Conservation (phyloP, 2,113 vertebrate species). For the Zootoca vivipara region DNA sequence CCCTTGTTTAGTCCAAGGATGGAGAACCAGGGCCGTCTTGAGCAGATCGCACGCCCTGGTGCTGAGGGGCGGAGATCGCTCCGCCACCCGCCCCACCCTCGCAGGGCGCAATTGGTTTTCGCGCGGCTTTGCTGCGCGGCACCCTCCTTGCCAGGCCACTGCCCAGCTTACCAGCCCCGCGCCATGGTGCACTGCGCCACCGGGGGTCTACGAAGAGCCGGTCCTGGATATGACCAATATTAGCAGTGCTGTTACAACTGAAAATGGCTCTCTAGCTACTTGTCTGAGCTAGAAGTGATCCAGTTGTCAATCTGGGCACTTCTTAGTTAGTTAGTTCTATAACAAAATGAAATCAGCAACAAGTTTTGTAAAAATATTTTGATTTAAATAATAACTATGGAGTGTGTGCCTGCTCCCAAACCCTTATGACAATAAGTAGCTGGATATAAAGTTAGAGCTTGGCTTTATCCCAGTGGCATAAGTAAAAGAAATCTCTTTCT, state of each 20-base stretch:
- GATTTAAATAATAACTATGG: background rate
- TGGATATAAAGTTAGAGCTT: background rate
- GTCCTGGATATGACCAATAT: background rate
- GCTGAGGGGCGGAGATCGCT: too few species aligned
- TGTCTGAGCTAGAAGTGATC: background rate
- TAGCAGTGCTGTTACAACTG: background rate
- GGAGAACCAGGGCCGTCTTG: too few species aligned
- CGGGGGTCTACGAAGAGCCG: too few species aligned
- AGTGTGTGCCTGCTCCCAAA: background rate
- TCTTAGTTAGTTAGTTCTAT: background rate
- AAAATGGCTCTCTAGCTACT: background rate
- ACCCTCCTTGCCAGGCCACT: too few species aligned
- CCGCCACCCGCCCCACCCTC: too few species aligned
- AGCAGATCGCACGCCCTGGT: too few species aligned
- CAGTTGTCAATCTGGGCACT: background rate
- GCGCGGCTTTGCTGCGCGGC: too few species aligned
- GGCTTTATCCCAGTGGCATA: background rate
- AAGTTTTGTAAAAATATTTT: background rate
- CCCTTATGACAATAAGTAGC: background rate
- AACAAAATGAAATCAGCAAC: background rate
- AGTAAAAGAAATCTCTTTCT: background rate
- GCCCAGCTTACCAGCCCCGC: too few species aligned
- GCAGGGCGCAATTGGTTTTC: too few species aligned
- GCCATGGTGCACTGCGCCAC: too few species aligned
- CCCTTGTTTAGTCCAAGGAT: background rate